Conservation (phyloP, 2,113 vertebrate genomes). For the Elachura formosa region DNA sequence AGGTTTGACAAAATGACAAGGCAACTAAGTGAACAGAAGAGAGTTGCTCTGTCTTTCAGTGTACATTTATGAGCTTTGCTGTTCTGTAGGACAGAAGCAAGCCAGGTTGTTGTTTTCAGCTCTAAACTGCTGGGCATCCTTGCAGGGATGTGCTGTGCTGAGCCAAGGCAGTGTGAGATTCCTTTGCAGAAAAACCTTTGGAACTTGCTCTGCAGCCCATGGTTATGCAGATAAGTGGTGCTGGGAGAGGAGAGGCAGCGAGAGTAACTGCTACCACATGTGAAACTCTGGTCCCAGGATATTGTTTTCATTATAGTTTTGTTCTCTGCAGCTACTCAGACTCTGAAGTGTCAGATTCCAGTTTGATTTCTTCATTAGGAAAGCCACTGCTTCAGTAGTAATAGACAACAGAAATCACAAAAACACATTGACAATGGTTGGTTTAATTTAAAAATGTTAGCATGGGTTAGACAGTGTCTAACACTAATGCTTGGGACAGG, state of each 20-base stretch:
- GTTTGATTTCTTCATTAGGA: conserved; percentile 54
- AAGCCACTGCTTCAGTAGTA: conserved; percentile 18
- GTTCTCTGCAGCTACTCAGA: conserved; percentile 32
- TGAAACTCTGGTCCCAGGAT: conserved; percentile 4
- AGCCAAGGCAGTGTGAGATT: background rate
- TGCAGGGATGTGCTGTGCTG: background rate
- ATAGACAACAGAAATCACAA: background rate
- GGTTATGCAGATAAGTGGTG: background rate
- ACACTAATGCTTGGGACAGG: background rate
- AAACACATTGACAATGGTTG: background rate
- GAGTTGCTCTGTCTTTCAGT: background rate
- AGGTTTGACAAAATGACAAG: background rate
- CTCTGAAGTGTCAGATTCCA: conserved; percentile 44
- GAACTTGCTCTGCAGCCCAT: background rate
- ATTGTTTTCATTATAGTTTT: conserved; percentile 61
- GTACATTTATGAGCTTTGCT: background rate
- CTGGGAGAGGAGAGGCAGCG: background rate
- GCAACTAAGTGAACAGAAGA: accelerated
- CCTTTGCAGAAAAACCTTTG: background rate
- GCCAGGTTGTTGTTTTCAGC: background rate
- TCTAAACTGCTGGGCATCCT: background rate
- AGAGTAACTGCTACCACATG: conserved; percentile 62
- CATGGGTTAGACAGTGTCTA: background rate
- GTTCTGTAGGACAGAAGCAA: background rate
- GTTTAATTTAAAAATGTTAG: conserved; percentile 8